phyloP scores from a whole-genome alignment of 2,113 vertebrate species.

The Tychaedon coryphoeus region DNA sequence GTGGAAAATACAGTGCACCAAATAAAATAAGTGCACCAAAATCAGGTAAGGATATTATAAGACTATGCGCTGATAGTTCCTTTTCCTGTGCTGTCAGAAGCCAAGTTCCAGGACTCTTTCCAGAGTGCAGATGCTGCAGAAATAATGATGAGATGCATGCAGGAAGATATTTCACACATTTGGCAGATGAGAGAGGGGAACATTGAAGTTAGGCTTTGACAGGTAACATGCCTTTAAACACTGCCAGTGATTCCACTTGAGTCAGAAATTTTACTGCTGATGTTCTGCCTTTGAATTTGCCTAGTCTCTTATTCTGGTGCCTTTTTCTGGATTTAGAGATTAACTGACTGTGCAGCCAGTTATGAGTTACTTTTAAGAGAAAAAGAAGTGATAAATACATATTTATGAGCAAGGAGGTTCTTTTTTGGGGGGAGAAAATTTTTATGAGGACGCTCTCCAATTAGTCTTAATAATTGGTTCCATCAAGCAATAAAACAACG shows the following conservation, averaged over 20 bases:
- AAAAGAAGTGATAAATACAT: neutral
- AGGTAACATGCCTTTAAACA: neutral
- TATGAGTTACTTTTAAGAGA: neutral
- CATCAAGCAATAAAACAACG: neutral
- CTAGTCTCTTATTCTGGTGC: neutral
- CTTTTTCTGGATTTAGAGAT: neutral
- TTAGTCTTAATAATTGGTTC: neutral
- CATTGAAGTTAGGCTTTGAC: neutral
- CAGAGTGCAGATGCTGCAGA: neutral
- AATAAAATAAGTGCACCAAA: neutral
- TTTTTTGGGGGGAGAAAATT: neutral
- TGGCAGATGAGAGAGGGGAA: neutral
- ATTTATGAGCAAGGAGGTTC: neutral
- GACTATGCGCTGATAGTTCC: rapidly evolving
- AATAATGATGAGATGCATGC: neutral
- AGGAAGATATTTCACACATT: neutral
- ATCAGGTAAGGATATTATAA: neutral
- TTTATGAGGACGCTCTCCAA: neutral
- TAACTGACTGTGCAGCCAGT: neutral
- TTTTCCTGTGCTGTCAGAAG: neutral
- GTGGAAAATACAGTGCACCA: neutral
- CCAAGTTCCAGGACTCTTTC: neutral
- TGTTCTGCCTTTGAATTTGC: neutral
- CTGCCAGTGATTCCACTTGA: neutral
- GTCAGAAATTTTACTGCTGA: neutral